Evolutionary conservation across 2,113 vertebrate genomes (phyloP), one percentile per base, ranked within the genome.

Genomic region (Cynoglossus semilaevis): DNA sequence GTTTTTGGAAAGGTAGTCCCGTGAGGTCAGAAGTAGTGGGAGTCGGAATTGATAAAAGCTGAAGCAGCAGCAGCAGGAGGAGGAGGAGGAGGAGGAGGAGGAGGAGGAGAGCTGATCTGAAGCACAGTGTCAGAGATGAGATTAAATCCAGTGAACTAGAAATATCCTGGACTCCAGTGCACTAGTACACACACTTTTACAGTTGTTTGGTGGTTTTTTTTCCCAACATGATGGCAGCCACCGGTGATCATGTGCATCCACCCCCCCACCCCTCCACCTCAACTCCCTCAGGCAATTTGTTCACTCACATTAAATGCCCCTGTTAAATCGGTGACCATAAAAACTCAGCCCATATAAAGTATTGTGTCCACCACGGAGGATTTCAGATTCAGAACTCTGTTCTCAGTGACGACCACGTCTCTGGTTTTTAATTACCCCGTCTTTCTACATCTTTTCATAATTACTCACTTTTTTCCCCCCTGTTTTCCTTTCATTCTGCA

Each of bases 1-100:
- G 77, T 73, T 46, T 84, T 15, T 77, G 63, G 64, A 34, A 66
- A 43, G 67, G 71, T 48, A 8, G 58, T 78, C 68, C 56, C 72
- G 1, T 43, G 72, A 81, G 78, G 83, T 84, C 82, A 69, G 71
- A 58, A 60, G 11, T 58, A 80, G 86, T 87, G 77, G 84, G 82
- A 72, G 79, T 77, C 49, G 2, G 63, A 68, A 63, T 52, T 70
- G 58, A 59, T 43, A 18, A 12, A 38, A 51, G 57, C 41, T 68
- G 72, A 77, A 41, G 38, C 9, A 41, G 38, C 12, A 41, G 38
- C 12, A 13, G 12, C 10, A 41, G 38, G 11, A 41, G 38, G 9
- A 41, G 12, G 11, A 41, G 38, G 2, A 41, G 38, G 11, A 41
- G 22, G 22, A 29, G 22, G 22, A 29, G 22, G 22, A 29, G 22